Evolutionary conservation across 1,140 invertebrate genomes (phyloP), one percentile per base, ranked within the genome.

Genomic region (Orius laevigatus): DNA sequence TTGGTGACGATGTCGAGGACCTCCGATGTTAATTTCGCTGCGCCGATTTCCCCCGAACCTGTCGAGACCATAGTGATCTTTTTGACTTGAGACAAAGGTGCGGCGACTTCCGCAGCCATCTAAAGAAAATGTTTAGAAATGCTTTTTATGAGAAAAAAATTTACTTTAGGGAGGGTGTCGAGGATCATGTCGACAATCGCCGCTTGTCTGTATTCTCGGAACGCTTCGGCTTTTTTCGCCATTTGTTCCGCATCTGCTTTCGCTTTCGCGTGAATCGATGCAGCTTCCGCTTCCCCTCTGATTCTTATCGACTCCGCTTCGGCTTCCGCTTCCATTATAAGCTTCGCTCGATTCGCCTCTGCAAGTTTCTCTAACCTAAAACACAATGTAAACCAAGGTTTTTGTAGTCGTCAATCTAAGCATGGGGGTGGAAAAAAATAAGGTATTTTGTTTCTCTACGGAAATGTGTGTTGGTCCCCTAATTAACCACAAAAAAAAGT

Each of bases 171-270:
- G 59, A 97, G 66, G n/a, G 84, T 87, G 47, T 95, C 88, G 15
- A 98, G 73, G 59, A 95, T 79, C 92, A 97, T 96, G 59, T 97
- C 92, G 45, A 95, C 78, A 79, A 96, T 92, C 32, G 93, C 93
- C 41, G 93, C 92, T 53, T 87, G 88, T 55, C 90, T 86, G 62
- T 95, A 98, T 60, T 95, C 88, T 60, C 84, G 88, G 77, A 82
- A 96, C 16, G 93, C 93, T 57, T 93, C 89, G 8, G 92, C 93
- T 63, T 97, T 97, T 66, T 90, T 90, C 1, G 82, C 77, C 84
- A 96, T 93, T 69, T 93, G 90, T 66, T 92, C 89, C 4, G 91
- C 89, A 61, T 97, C 92, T 8, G 93, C 92, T 57, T 81, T 87
- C 0, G 91, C 92, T 64, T 91, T 92, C 1, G 86, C 88, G 57